These are phyloP conservation scores for Nestor notabilis DNA, from an alignment of 2,113 vertebrate genomes.

Conservation along the genomic window DNA sequence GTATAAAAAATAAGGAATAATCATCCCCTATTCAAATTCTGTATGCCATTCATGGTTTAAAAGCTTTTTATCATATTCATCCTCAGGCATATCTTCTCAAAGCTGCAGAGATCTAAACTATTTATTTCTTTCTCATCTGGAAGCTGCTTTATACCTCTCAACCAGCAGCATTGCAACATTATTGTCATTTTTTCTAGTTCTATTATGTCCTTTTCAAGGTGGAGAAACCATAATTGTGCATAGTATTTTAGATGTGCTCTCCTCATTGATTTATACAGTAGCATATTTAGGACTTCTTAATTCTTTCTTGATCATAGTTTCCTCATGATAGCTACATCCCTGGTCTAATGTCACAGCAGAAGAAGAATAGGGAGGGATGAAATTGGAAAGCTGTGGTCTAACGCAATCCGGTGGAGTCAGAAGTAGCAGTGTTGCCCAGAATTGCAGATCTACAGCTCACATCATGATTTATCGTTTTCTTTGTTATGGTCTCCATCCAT, in stretches of 20 bases:
- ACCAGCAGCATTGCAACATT: not conserved
- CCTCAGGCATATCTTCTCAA: constrained; percentile 3
- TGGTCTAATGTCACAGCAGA: constrained; percentile 6
- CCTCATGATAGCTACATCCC: not conserved
- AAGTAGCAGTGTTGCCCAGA: not conserved
- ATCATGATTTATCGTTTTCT: constrained; percentile 45
- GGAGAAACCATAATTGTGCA: not conserved
- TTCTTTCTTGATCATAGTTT: not conserved
- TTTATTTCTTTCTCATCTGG: constrained; percentile 23
- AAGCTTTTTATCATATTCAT: not conserved
- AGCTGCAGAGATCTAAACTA: not conserved
- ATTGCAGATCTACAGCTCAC: not conserved
- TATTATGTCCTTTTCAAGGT: constrained; percentile 13
- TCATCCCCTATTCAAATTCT: constrained; percentile 36
- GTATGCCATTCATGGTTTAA: not conserved
- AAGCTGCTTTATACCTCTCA: not conserved
- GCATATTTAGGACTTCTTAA: not conserved
- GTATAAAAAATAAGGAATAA: constrained; percentile 23
- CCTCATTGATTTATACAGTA: not conserved
- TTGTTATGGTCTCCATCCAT: constrained; percentile 21
- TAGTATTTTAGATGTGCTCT: not conserved
- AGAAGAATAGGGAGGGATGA: not conserved
- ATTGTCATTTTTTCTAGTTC: not conserved
- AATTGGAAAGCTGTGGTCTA: not conserved
- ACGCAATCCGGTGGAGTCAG: not conserved